Percentiles rank a stretch among this genome's conserved stretches.
phyloP scores from a whole-genome alignment of 2,113 vertebrate genomes.

The Dermatemys mawii region DNA sequence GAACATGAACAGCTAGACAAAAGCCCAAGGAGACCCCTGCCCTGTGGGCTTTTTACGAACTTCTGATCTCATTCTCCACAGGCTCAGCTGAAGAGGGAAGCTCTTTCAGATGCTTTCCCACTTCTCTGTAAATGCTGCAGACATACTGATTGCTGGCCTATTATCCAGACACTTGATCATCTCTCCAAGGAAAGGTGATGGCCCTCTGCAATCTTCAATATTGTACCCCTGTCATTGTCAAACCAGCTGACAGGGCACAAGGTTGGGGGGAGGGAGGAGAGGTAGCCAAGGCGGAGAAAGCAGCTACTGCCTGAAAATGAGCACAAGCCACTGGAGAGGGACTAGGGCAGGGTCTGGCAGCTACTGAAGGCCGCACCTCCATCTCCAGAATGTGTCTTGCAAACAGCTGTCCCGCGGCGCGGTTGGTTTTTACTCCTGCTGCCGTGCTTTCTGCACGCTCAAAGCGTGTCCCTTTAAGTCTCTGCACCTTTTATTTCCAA shows the following conservation, averaged over 20 bases:
- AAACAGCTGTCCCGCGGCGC: not conserved
- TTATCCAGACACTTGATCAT: not conserved
- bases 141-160: not conserved
- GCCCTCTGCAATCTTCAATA: not conserved
- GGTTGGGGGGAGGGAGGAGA: not conserved
- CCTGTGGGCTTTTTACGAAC: not conserved
- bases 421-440: not conserved
- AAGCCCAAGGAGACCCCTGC: not conserved
- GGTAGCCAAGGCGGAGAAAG: not conserved
- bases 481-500: not conserved
- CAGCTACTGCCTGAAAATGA: not conserved
- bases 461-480: not conserved
- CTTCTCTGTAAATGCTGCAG: not conserved
- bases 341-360: not conserved
- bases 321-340: not conserved
- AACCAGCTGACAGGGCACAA: not conserved
- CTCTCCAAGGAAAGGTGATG: not conserved
- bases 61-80: not conserved
- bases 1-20: too few relatives aligned
- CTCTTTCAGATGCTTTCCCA: not conserved
- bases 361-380: not conserved
- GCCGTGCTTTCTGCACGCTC: not conserved
- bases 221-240: not conserved
- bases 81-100: not conserved
- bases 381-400: not conserved